Base-by-base conservation (phyloP, 2,113 vertebrate genomes). In the Corythornis cristatus region DNA sequence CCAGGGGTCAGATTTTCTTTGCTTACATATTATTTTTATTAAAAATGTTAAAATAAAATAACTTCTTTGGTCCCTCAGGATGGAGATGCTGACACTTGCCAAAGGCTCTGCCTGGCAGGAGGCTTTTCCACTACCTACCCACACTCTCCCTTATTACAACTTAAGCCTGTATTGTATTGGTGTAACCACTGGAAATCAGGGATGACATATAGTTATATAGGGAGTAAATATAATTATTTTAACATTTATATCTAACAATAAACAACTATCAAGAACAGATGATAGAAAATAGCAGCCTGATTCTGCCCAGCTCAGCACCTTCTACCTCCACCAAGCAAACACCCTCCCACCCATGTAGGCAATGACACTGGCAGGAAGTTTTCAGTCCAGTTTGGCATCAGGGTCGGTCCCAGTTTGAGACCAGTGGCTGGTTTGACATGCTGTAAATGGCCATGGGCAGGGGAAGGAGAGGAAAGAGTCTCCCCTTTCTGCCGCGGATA, bases 351-450 rank as follows among this genome's bases (percentile, higher is more conserved):
- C 33, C 22, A 16, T 25, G 58, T 10, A n/a, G 33, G 50, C 15
- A 8, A 28, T 26, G 23, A 4, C 0, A 12, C 3, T 9, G 54
- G 48, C 2, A 19, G 53, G 23, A 77, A 20, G 1, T 50, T 3
- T 56, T 65, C 0, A 16, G 10, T 33, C 37, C 4, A 2, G 8
- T 40, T 25, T 54, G 51, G 22, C 42, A 3, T 0, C 17, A 54
- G 4, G 33, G 11, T 3, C 58, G 33, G 11, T 3, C 58, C 57
- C 57, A 62, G 51, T 22, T 28, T 62, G n/a, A 6, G 17, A 11
- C 23, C 58, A 37, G 5, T 0, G 1, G 9, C 37, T 37, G 37
- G 37, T 37, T 37, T 37, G 48, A 65, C 48, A 15, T 0, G 0
- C 15, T 9, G 33, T 20, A 21, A 80, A 18, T 2, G n/a, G 20